Base-by-base conservation (phyloP, 2,888 invertebrate species). In the Lucinisca nassula region DNA sequence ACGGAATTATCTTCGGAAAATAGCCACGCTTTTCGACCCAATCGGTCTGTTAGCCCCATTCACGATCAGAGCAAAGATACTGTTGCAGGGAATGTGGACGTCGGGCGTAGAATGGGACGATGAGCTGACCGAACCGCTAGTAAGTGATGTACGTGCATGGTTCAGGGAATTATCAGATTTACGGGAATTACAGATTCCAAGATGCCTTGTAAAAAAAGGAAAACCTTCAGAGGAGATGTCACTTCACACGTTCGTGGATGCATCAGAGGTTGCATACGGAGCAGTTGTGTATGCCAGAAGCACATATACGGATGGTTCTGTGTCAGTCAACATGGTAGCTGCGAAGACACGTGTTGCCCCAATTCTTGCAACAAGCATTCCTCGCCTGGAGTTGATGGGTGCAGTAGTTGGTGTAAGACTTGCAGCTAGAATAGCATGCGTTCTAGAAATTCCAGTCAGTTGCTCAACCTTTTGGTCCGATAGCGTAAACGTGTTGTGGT, bases 1-100 rank as follows among this genome's bases (percentile, higher is more conserved):
- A 40, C 30, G 94, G 27, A 84, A 88, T 24, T 45, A 74, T 24
- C 30, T 80, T 12, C 76, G 32, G 58, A 81, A 55, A 38, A 70
- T 90, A 0, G 70, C 87, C 14, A 72, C 78, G 8, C 32, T 87
- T 14, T 84, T 78, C 73, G 88, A 90, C 74, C 86, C 84, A n/a
- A 67, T 83, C 21, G 95, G 95, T 72, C 88, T 94, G 61, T 30
- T 94, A 0, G 80, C 85, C 12, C 93, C 92, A 3, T 82, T 91
- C 10, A 79, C 85, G 0, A 82, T 95, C 0, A 79, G 88, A 21
- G 91, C 87, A 0, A 94, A 94, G 40, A 78, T 94, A 2, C 74
- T 94, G 10, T 58, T 94, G 1, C 94, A 95, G 82, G 74, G 91
- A 40, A 84, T 93, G 21, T 95, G 94, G 94, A 75, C 85, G 35